Evolutionary conservation across 2,888 invertebrate genomes (phyloP), one percentile per base, ranked within the genome.

Genomic region (Syritta pipiens): DNA sequence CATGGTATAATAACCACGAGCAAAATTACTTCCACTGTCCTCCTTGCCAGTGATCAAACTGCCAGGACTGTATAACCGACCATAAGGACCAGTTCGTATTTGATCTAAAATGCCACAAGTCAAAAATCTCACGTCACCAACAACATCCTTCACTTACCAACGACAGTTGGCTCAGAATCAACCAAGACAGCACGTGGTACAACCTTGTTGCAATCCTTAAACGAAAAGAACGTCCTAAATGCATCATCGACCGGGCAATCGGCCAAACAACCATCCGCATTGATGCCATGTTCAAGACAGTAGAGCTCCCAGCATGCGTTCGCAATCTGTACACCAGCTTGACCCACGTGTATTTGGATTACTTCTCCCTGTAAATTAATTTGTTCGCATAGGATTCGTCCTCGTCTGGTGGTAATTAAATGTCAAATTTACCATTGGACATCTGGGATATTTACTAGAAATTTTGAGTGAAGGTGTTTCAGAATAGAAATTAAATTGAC

Each of bases 91-190:
- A 1, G 91, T 92, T 83, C 93, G 90, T 79, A 94, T 92, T 89
- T 93, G 93, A 88, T 94, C 93, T 92, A 83, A 83, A 84, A 83
- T 44, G 28, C n/a, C n/a, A 55, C 7, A 6, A 37, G 14, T 6
- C n/a, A 22, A 87, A 92, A n/a, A n/a, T n/a, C n/a, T n/a, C n/a
- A n/a, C n/a, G n/a, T n/a, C n/a, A n/a, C n/a, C n/a, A n/a, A n/a
- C n/a, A n/a, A n/a, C n/a, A n/a, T n/a, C n/a, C n/a, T n/a, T n/a
- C n/a, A n/a, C n/a, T n/a, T n/a, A n/a, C 94, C 95, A 81, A 97
- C 94, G 10, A 95, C 96, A 10, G 95, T 95, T 14, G 97, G 96
- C 86, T 97, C 97, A 83, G 96, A 90, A 88, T 97, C 97, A 44
- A 96, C 92, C 91, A 97, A 94, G 6, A 96, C 92, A 4, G 93